Base-by-base conservation (phyloP, 2,888 invertebrate genomes). In the Cataglyphis rosenhaueri region DNA sequence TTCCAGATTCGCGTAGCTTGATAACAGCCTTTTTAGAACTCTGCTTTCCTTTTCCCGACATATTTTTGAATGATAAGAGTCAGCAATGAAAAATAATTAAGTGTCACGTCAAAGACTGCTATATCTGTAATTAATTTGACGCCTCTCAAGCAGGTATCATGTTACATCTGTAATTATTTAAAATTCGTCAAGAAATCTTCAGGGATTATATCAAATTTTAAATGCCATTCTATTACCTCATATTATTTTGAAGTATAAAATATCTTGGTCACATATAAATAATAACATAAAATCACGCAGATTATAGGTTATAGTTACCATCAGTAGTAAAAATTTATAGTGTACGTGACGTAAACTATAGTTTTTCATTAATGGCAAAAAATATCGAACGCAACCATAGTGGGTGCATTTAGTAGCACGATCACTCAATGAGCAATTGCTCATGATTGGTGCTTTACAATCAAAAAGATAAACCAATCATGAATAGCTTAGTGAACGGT, bases 11-110 rank as follows among this genome's bases (percentile, higher is more conserved):
- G 9, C 94, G 92, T 10, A 92, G 90, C 66, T 94, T 94, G 9
- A 93, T 87, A 0, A 93, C 86, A 25, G 93, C 91, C 62, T 94
- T 94, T 81, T 94, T 94, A 0, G 94, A 94, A 75, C 89, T 94
- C 71, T 94, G 92, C 84, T 94, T 94, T 18, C 94, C 94, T 84
- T 94, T 94, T 0, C 94, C 94, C 18, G 94, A 94, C 94, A 94
- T 94, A 71, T 64, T 89, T 52, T 21, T n/a, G 6, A 66, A 41
- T 0, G 8, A 0, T 6, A 18, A 41, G 1, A 65, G 4, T 44
- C 59, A 3, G 32, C 9, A 25, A 59, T 9, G 29, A 12, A 15
- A 68, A 57, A 68, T 4, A 41, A 55, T 29, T 38, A 32, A 38
- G 29, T 29, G 29, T 66, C 55, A 38, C 35, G n/a, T 55, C 1